Evolutionary conservation across 2,888 invertebrate genomes (phyloP).

Genomic region (Emmelina monodactyla): DNA sequence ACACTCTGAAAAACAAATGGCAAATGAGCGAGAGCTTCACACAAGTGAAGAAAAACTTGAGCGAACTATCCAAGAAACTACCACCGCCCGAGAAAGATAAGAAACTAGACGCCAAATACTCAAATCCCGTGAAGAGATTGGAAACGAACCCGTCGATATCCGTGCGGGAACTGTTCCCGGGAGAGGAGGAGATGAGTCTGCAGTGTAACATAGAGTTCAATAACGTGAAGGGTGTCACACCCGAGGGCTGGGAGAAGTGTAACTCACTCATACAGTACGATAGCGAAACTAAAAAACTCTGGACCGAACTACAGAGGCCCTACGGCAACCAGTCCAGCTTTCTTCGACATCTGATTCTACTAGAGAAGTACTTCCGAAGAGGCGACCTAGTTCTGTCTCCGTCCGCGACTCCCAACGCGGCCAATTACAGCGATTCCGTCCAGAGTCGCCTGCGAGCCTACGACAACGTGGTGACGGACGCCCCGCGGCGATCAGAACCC

Average conservation of each 20-base stretch:
- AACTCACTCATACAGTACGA: conserved; percentile 82
- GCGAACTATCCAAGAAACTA: conserved; percentile 50
- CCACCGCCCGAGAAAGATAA: conserved; percentile 40
- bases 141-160: conserved; percentile 84
- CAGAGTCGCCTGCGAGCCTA: conserved; percentile 80
- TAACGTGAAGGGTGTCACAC: conserved; percentile 74
- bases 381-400: conserved; percentile 79
- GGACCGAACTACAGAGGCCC: conserved; percentile 84
- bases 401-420: conserved; percentile 76
- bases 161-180: conserved; percentile 81
- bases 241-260: conserved; percentile 86
- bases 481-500: conserved; percentile 32
- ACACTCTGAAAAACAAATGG: conserved; percentile 59
- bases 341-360: conserved; percentile 77
- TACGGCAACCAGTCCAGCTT: conserved; percentile 90
- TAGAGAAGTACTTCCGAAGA: conserved; percentile 85
- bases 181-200: conserved; percentile 82
- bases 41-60: conserved; percentile 57
- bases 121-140: conserved; percentile 72
- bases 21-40: conserved; percentile 58
- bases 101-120: conserved; percentile 50
- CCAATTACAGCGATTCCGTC: conserved; percentile 81
- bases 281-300: conserved; percentile 78
- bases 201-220: conserved; percentile 79
- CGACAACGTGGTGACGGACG: conserved; percentile 64